These are phyloP conservation scores for Dione juno DNA, from an alignment of 2,888 invertebrate genomes.

Conservation along the genomic window DNA sequence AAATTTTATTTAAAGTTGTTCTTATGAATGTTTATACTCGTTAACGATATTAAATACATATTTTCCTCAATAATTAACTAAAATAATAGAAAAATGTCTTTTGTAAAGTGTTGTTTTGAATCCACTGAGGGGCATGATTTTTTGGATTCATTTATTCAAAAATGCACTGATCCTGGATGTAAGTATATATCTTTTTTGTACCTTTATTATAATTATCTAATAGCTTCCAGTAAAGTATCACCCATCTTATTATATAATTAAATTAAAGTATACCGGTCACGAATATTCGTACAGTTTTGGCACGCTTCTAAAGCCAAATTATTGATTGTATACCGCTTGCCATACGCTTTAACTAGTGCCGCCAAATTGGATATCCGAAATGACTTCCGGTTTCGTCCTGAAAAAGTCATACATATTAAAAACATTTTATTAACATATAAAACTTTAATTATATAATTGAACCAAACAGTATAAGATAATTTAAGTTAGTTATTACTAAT, in stretches of 20 bases:
- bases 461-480: background rate
- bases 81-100: slow-evolving; percentile 79
- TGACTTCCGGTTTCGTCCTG: slow-evolving; percentile 46
- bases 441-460: background rate
- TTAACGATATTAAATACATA: slow-evolving; percentile 20
- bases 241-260: slow-evolving; percentile 26
- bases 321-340: slow-evolving; percentile 42
- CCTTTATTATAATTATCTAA: slow-evolving; percentile 26
- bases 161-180: slow-evolving; percentile 93
- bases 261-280: slow-evolving; percentile 27
- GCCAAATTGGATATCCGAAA: slow-evolving; percentile 40
- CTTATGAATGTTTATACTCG: slow-evolving; percentile 28
- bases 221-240: background rate
- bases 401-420: slow-evolving; percentile 25
- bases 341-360: slow-evolving; percentile 42
- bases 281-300: slow-evolving; percentile 26
- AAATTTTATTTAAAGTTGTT: slow-evolving; percentile 34
- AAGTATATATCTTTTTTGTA: slow-evolving; percentile 78
- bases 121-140: slow-evolving; percentile 88
- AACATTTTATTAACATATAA: background rate
- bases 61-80: slow-evolving; percentile 24
- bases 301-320: slow-evolving; percentile 29
- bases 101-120: slow-evolving; percentile 92
- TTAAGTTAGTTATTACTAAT: background rate
- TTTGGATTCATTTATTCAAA: slow-evolving; percentile 89